These are phyloP conservation scores for Sisyra terminalis DNA, from an alignment of 2,888 invertebrate species.

Conservation along the genomic window DNA sequence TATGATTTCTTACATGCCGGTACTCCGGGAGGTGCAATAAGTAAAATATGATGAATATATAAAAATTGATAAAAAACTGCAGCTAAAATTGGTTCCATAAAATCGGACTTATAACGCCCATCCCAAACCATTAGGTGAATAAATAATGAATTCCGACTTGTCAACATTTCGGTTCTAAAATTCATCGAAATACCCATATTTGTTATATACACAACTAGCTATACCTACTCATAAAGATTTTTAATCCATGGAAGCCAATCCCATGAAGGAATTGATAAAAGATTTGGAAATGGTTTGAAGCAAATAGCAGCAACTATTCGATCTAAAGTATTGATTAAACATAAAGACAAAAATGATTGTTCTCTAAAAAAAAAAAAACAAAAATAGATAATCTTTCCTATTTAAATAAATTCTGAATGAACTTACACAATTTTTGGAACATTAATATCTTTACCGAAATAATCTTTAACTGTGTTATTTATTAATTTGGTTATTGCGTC, in stretches of 20 bases:
- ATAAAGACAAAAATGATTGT: slow-evolving; percentile 29
- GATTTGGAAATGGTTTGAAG: slow-evolving; percentile 32
- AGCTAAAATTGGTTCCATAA: slow-evolving; percentile 24
- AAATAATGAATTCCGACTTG: slow-evolving; percentile 38
- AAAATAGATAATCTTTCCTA: not conserved
- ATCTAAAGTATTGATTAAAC: slow-evolving; percentile 15
- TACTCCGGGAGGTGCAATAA: slow-evolving; percentile 31
- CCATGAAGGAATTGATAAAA: slow-evolving; percentile 34
- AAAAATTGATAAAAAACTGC: slow-evolving; percentile 34
- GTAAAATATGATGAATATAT: slow-evolving; percentile 30
- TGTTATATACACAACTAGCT: not conserved
- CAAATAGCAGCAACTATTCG: slow-evolving; percentile 22
- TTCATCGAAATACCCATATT: slow-evolving; percentile 3
- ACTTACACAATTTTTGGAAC: slow-evolving; percentile 19
- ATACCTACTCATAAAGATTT: slow-evolving; percentile 32
- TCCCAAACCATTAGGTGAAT: slow-evolving; percentile 41
- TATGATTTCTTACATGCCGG: not conserved
- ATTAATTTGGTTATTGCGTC: slow-evolving; percentile 16
- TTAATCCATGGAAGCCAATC: slow-evolving; percentile 43
- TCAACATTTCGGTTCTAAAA: slow-evolving; percentile 28
- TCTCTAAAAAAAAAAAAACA: slow-evolving; percentile 27
- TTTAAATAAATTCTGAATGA: slow-evolving; percentile 19
- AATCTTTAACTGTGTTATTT: slow-evolving; percentile 14
- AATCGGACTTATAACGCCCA: slow-evolving; percentile 23
- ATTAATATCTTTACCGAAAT: slow-evolving; percentile 21